Evolutionary conservation across 2,888 invertebrate species (phyloP).

Genomic region (Nowickia ferox): DNA sequence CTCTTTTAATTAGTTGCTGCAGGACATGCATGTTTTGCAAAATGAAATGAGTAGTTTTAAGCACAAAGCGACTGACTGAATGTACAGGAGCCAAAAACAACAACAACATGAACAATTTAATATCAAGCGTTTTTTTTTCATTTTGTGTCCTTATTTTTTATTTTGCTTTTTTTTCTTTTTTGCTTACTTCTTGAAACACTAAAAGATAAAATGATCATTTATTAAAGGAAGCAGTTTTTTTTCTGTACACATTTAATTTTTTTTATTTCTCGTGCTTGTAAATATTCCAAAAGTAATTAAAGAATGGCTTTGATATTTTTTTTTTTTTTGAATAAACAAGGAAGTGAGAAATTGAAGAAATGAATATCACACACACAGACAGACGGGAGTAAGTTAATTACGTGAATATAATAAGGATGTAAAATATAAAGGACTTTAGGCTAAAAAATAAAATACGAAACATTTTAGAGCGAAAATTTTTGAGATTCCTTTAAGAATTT

Average conservation of each 20-base stretch:
- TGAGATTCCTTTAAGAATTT: no score
- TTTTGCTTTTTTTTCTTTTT: neutral
- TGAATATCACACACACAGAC: neutral
- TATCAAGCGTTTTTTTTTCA: constrained; percentile 30
- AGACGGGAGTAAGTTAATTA: neutral
- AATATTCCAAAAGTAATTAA: constrained; percentile 42
- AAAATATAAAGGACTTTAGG: neutral
- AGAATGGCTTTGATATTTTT: constrained; percentile 7
- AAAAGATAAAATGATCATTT: constrained; percentile 58
- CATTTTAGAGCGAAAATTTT: neutral
- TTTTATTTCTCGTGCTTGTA: constrained; percentile 18
- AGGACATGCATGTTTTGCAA: constrained; percentile 83
- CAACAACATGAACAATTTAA: constrained; percentile 26
- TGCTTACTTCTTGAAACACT: constrained; percentile 11
- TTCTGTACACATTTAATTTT: neutral
- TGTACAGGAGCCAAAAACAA: constrained; percentile 1
- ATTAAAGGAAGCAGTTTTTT: constrained; percentile 44
- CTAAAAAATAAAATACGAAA: neutral
- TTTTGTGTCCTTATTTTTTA: neutral
- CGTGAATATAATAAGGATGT: neutral
- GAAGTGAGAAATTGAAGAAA: neutral
- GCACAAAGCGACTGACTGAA: constrained; percentile 11
- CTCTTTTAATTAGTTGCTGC: constrained; percentile 83
- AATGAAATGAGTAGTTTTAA: constrained; percentile 71
- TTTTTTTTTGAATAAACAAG: constrained; percentile 7